Percentiles rank a stretch among this genome's conserved stretches.
Evolutionary conservation across 1,140 invertebrate genomes (phyloP).

Genomic region (Zaprionus tsacasi): DNA sequence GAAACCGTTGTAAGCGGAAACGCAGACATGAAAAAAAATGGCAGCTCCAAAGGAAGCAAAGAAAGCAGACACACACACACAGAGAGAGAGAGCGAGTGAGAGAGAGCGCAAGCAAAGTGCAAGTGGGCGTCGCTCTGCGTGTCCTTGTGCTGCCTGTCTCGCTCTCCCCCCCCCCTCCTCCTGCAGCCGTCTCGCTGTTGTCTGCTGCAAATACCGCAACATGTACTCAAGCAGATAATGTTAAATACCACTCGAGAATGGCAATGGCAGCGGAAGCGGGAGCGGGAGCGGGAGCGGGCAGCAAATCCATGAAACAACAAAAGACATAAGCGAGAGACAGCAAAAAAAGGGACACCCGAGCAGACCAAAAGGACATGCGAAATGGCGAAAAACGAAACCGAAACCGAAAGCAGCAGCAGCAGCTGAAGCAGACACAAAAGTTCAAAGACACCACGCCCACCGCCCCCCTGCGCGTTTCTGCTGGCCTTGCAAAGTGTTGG

Average conservation of each 20-base stretch:
- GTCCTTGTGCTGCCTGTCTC: constrained; percentile 53
- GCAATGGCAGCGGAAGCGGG: constrained; percentile 38
- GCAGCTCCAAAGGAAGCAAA: constrained; percentile 29
- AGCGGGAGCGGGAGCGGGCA: background rate
- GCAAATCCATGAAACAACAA: constrained; percentile 80
- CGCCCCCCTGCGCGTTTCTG: background rate
- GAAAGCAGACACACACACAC: constrained; percentile 7
- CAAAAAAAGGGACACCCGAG: constrained; percentile 72
- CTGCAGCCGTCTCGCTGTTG: constrained; percentile 38
- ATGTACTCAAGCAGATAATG: constrained; percentile 83
- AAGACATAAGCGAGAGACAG: constrained; percentile 73
- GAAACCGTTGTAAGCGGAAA: constrained; percentile 67
- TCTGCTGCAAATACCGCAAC: constrained; percentile 82
- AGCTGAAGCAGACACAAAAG: constrained; percentile 60
- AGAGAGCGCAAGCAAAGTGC: constrained; percentile 25
- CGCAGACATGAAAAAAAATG: constrained; percentile 63
- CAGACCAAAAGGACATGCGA: constrained; percentile 66
- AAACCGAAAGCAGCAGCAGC: constrained; percentile 55
- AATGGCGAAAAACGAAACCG: constrained; percentile 75
- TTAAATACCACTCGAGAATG: constrained; percentile 78
- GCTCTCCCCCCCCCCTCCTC: background rate
- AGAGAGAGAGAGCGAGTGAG: constrained; percentile 10
- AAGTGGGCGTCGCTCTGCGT: constrained; percentile 56
- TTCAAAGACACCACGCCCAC: constrained; percentile 57
- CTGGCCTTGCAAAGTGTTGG: constrained; percentile 32